A percentile compares a stretch with the other conserved stretches of the same genome.
Evolutionary conservation across 2,888 invertebrate species (phyloP).

Genomic region (Yponomeuta evonymella): DNA sequence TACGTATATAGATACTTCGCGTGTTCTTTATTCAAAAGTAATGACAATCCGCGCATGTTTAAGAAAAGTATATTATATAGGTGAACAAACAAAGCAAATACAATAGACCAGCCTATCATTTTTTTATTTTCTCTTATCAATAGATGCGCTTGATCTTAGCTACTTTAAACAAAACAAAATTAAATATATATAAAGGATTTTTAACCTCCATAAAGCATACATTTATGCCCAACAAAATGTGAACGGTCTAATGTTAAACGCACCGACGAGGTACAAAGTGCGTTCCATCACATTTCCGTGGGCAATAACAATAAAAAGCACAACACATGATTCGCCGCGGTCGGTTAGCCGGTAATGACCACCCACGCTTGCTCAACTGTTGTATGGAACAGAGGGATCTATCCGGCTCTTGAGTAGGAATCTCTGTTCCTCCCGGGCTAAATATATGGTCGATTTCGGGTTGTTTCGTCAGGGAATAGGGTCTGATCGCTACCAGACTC

Average conservation of each 20-base stretch:
- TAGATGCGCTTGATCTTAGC: not conserved
- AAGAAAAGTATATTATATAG: too few species aligned
- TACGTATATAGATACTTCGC: too few species aligned
- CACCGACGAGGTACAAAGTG: constrained; percentile 1
- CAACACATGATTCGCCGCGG: constrained; percentile 15
- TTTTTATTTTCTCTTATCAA: not conserved
- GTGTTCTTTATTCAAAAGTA: too few species aligned
- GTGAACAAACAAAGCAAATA: not conserved
- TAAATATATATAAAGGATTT: not conserved
- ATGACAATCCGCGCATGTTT: too few species aligned
- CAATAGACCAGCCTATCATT: not conserved
- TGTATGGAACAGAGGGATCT: not conserved
- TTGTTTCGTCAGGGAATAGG: too few species aligned
- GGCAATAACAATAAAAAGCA: not conserved
- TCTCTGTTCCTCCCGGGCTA: too few species aligned
- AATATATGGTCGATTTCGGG: too few species aligned
- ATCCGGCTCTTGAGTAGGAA: too few species aligned
- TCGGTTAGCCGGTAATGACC: constrained; percentile 16
- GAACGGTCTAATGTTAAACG: not conserved
- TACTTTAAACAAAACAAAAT: not conserved
- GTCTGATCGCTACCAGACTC: too few species aligned
- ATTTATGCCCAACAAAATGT: constrained; percentile 1
- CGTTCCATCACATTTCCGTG: constrained; percentile 4
- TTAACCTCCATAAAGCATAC: constrained; percentile 3
- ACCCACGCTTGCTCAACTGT: constrained; percentile 9